Evolutionary conservation across 2,113 vertebrate genomes (phyloP), one percentile per base, ranked within the genome.

Genomic region (Guaruba guarouba): DNA sequence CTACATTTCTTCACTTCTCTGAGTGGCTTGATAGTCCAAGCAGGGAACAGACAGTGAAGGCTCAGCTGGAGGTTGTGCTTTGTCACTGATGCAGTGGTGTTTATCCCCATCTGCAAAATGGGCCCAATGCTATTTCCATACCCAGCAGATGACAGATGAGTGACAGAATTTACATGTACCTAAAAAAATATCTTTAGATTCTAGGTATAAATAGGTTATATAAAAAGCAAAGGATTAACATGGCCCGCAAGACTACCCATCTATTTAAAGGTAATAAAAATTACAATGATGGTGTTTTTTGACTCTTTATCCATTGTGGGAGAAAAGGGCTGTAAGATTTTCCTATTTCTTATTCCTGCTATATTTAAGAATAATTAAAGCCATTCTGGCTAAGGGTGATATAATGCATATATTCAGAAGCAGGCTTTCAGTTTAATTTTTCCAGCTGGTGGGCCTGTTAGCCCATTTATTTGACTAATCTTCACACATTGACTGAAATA

Each of bases 361-460:
- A 66, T 90, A 96, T 95, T 97, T 95, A 84, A 96, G 94, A 96
- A 96, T 96, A 97, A 97, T 97, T 97, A 97, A 95, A 96, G 92
- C 86, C 63, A 18, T 88, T 97, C 95, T 89, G 88, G 83, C 90
- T 92, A 89, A 94, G 88, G 88, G 83, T 96, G 91, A 91, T 95
- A 94, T 93, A 96, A 96, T 96, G 76, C 89, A 97, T 96, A 93
- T 93, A 93, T 96, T 94, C 92, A 96, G 90, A 96, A 90, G 92
- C 52, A 96, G 71, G 85, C 95, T 97, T 97, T 96, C 92, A 86
- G 86, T 95, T 92, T 96, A 93, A 97, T 97, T 95, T 93, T 96
- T 97, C 93, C 96, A 93, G 89, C 95, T 97, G 91, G 92, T 96
- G 93, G 92, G 92, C 84, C 93, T 96, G 88, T 96, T 97, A 96